Evolutionary conservation across 2,797 vertebrate genomes (phyloP).

Genomic region (Tapirus indicus): DNA sequence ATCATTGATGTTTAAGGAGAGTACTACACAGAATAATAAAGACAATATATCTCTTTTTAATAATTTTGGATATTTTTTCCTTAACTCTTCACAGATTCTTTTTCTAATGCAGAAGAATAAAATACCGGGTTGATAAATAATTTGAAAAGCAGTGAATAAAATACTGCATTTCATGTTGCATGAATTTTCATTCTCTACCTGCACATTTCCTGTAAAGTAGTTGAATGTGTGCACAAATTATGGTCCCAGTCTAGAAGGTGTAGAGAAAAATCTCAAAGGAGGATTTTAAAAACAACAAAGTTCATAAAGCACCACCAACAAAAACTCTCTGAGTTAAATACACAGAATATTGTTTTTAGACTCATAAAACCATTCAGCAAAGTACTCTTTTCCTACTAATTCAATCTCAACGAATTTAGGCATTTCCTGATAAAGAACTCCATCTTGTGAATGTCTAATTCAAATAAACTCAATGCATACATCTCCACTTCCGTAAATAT

Average conservation of each 20-base stretch:
- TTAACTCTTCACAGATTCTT: neutral
- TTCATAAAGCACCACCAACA: slow-evolving; percentile 12
- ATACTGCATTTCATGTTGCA: neutral
- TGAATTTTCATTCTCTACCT: neutral
- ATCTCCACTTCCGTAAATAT: neutral
- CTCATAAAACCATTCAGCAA: slow-evolving; percentile 18
- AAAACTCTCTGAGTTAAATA: slow-evolving; percentile 41
- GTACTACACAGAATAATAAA: neutral
- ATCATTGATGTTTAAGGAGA: neutral
- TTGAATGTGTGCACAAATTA: neutral
- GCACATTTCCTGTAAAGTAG: slow-evolving; percentile 4
- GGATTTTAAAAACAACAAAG: slow-evolving; percentile 43
- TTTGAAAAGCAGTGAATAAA: slow-evolving; percentile 45
- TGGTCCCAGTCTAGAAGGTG: neutral
- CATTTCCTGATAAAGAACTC: slow-evolving; percentile 39
- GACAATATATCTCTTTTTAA: slow-evolving; percentile 15
- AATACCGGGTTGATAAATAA: neutral
- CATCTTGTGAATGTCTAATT: neutral
- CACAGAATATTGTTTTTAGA: neutral
- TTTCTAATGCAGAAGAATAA: slow-evolving; percentile 34
- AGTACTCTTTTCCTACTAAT: neutral
- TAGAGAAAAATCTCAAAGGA: slow-evolving; percentile 25
- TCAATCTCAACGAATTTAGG: slow-evolving; percentile 14
- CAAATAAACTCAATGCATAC: neutral
- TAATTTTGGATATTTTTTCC: slow-evolving; percentile 8